Conservation (phyloP, 2,888 invertebrate genomes). For the Coenonympha arcania region DNA sequence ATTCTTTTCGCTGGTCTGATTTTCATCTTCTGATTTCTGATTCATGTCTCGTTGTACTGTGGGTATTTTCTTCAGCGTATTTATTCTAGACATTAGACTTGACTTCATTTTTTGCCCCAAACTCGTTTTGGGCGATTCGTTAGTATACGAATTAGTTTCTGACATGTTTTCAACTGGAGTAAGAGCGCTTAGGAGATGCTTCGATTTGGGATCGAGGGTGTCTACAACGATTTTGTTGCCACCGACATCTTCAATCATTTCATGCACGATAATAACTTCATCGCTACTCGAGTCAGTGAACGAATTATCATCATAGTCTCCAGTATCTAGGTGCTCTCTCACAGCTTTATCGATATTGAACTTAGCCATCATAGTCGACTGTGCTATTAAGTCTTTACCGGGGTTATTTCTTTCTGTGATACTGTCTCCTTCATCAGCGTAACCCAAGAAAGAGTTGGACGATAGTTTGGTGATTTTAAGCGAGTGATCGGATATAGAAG, state of each 20-base stretch:
- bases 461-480: conserved; percentile 54
- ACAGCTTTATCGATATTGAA: conserved; percentile 59
- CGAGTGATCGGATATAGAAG: conserved; percentile 58
- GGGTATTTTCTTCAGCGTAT: conserved; percentile 24
- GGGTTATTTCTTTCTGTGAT: conserved; percentile 53
- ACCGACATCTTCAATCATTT: conserved; percentile 40
- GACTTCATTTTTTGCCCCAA: conserved; percentile 17
- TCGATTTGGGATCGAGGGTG: conserved; percentile 18
- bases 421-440: conserved; percentile 56
- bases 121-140: conserved; percentile 21
- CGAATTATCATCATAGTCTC: conserved; percentile 59
- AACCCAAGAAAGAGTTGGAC: conserved; percentile 59
- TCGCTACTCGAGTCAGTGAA: conserved; percentile 64
- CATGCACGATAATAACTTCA: conserved; percentile 49
- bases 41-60: conserved; percentile 18
- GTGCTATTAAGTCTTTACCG: conserved; percentile 53
- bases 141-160: conserved; percentile 2
- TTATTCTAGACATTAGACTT: conserved; percentile 24
- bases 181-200: conserved; percentile 11
- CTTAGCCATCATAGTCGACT: conserved; percentile 66
- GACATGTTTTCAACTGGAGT: conserved; percentile 12
- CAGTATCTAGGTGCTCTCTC: conserved; percentile 59
- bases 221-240: conserved; percentile 25
- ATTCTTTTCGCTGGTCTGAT: conserved; percentile 9
- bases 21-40: conserved; percentile 19